Evolutionary conservation across 2,113 vertebrate species (phyloP).

Genomic region (Thymallus thymallus): DNA sequence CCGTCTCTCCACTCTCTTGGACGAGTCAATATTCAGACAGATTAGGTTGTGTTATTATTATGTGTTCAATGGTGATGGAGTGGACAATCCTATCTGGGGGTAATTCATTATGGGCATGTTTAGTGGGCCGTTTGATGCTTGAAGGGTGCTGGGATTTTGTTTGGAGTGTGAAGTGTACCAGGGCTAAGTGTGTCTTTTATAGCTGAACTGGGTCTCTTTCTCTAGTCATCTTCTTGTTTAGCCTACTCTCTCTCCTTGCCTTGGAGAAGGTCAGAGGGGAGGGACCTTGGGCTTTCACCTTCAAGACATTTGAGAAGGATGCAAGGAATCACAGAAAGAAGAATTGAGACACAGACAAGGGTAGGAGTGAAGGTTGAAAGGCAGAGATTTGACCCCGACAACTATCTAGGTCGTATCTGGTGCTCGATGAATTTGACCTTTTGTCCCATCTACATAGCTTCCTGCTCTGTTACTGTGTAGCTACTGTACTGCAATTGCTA

Average conservation of each 20-base stretch:
- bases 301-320: not conserved
- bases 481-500: no score
- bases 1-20: constrained; percentile 11
- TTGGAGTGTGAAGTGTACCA: not conserved
- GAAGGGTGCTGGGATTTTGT: not conserved
- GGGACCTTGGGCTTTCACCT: no score
- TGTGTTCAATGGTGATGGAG: not conserved
- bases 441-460: no score
- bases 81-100: constrained; percentile 26
- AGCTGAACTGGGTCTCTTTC: not conserved
- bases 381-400: no score
- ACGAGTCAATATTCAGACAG: constrained; percentile 43
- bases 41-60: constrained; percentile 29
- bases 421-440: no score
- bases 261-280: no score
- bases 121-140: not conserved
- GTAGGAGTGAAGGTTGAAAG: no score
- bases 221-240: no score
- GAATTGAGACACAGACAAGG: not conserved
- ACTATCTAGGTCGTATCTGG: no score
- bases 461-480: no score
- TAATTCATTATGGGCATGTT: constrained; percentile 39
- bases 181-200: not conserved
- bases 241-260: no score
- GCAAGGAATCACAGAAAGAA: no score